Base-by-base conservation (phyloP, 2,113 vertebrate species). In the Proteles cristata region DNA sequence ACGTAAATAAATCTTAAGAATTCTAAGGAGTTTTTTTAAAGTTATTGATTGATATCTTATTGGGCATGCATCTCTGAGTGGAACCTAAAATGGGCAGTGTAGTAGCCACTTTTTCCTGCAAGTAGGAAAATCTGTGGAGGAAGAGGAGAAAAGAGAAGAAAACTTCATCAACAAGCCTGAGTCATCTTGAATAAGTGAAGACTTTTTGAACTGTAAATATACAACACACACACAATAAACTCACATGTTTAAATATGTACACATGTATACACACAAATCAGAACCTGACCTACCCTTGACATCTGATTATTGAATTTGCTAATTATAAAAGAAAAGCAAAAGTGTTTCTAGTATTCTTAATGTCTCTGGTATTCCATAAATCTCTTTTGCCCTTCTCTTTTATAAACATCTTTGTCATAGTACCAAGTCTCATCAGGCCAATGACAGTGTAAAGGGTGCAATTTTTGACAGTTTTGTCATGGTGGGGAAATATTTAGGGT, bases 401-500 rank as follows among this genome's bases (percentile, higher is more conserved):
- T 79, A 79, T 73, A 92, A 88, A 88, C 17, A 91, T 45, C 73
- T 76, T 84, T 93, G 19, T 50, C 53, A 87, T 0, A 96, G 33
- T 80, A 9, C 31, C 65, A 77, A 79, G 39, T 88, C 48, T n/a
- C 39, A 55, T 68, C 12, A 93, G 85, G 79, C 12, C 43, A 97
- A n/a, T 19, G 61, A 21, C 11, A 71, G 16, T 68, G 26, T n/a
- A 63, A 96, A 96, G 17, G 35, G 25, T 90, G 21, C n/a, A 84
- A 85, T 82, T 94, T 81, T 85, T 95, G 93, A 88, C 31, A 95
- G 55, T 80, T 96, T 7, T 7, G 33, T 91, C 12, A 87, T 61
- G n/a, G 7, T 95, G 53, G 65, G 55, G 97, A 98, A 97, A 82
- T 25, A 97, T 74, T 96, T 39, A 16, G 0, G 28, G 65, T 94